Evolutionary conservation across 2,113 vertebrate genomes (phyloP).

Genomic region (Stercorarius parasiticus): DNA sequence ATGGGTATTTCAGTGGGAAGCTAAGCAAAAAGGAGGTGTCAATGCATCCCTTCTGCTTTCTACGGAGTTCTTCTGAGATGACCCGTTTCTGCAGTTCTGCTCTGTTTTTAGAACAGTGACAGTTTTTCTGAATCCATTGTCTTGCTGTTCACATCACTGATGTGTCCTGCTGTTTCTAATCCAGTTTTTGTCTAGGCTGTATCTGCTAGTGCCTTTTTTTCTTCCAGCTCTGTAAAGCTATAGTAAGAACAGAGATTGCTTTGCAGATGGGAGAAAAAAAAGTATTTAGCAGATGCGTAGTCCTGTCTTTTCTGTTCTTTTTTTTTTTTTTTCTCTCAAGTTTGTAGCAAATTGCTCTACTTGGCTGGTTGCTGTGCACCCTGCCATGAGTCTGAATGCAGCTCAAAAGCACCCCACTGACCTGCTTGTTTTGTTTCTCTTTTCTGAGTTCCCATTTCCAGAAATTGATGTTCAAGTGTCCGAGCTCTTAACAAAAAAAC

Average conservation of each 20-base stretch:
- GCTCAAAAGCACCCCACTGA: slow-evolving; percentile 13
- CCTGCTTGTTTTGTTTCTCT: background rate
- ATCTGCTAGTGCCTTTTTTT: background rate
- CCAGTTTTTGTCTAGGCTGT: background rate
- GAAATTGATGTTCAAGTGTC: slow-evolving; percentile 18
- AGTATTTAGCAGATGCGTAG: background rate
- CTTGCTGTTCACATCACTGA: background rate
- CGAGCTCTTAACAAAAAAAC: background rate
- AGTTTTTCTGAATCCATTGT: background rate
- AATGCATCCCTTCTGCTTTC: background rate
- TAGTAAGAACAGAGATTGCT: background rate
- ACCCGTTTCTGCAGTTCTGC: background rate
- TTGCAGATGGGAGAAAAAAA: background rate
- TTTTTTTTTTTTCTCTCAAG: background rate
- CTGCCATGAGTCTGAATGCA: slow-evolving; percentile 24
- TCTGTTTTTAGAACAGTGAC: background rate
- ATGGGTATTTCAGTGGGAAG: background rate
- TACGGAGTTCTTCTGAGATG: background rate
- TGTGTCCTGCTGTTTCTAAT: background rate
- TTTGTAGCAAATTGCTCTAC: slow-evolving; percentile 23
- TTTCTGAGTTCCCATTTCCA: slow-evolving; percentile 1
- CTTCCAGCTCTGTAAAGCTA: background rate
- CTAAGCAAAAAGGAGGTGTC: background rate
- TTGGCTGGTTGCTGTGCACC: slow-evolving; percentile 33
- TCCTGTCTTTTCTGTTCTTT: background rate